Evolutionary conservation across 2,888 invertebrate species (phyloP).

Genomic region (Drosophila hawaiiensis): DNA sequence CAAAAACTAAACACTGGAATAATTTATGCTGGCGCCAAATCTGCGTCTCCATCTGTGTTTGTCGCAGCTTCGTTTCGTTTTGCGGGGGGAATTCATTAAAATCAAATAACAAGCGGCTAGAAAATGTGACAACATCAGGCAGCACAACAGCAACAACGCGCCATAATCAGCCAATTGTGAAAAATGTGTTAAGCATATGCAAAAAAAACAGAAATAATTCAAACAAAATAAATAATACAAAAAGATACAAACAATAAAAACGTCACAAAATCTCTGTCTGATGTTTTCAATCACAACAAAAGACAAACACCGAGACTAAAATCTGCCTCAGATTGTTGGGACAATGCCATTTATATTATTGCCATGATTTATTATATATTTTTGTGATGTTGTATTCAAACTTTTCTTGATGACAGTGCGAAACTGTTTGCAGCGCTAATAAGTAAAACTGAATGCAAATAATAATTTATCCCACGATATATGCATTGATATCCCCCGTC

Average conservation of each 20-base stretch:
- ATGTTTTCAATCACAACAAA: slow-evolving; percentile 50
- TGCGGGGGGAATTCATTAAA: slow-evolving; percentile 45
- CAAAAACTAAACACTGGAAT: slow-evolving; percentile 45
- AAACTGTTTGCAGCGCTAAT: slow-evolving; percentile 42
- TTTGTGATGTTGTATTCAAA: slow-evolving; percentile 5
- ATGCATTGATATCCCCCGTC: slow-evolving; percentile 16
- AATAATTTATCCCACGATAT: slow-evolving; percentile 44
- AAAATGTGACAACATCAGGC: slow-evolving; percentile 35
- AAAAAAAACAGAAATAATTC: slow-evolving; percentile 6
- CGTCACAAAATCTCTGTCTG: slow-evolving; percentile 24
- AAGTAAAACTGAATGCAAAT: slow-evolving; percentile 43
- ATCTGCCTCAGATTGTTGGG: slow-evolving; percentile 37
- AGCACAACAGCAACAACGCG: slow-evolving; percentile 24
- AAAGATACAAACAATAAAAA: slow-evolving; percentile 29
- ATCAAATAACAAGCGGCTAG: slow-evolving; percentile 43
- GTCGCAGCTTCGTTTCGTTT: slow-evolving; percentile 17
- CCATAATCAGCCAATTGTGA: slow-evolving; percentile 57
- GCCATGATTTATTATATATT: slow-evolving; percentile 42
- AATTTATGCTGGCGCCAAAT: slow-evolving; percentile 70
- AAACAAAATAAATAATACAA: slow-evolving; percentile 14
- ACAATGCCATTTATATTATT: slow-evolving; percentile 57
- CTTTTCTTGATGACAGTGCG: slow-evolving; percentile 29
- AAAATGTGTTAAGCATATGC: slow-evolving; percentile 77
- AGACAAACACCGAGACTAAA: slow-evolving; percentile 24
- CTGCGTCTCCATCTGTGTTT: slow-evolving; percentile 25